Base-by-base conservation (phyloP, 1,140 invertebrate species). In the Drosophila eugracilis region DNA sequence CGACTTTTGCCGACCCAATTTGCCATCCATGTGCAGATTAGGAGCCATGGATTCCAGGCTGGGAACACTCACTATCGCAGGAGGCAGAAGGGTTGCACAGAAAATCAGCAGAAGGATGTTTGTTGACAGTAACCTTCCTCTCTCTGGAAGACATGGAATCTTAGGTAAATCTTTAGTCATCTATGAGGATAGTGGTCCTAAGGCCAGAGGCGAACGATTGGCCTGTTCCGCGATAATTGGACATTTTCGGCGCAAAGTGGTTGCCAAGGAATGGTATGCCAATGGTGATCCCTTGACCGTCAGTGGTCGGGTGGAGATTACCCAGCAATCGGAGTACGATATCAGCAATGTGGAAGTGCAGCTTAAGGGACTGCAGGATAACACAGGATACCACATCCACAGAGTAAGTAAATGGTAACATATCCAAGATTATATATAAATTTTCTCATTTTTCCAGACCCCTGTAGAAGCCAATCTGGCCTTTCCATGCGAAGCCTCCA, bases 271-370 rank as follows among this genome's bases (percentile, higher is more conserved):
- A 86, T 98, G 97, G 97, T 97, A 96, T 92, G 94, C 95, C 15
- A 97, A 97, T 91, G 96, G 95, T 1, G 92, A 94, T 63, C 79
- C 90, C 0, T 90, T 94, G 34, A 90, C 92, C 1, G 91, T 97
- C 10, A 93, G 92, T 74, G 97, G 97, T 19, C 95, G 95, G 92
- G 92, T 97, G 4, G 96, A 97, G 91, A 94, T 97, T 62, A 93
- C 94, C 30, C 97, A 98, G 91, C 95, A 97, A 90, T 96, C 95
- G 3, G 95, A 96, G 91, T 97, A 97, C 88, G 96, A 98, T 91
- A 91, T 95, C 28, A 96, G 96, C 26, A 95, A 96, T 78, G 94
- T 96, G 9, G 95, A 97, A 86, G 94, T 98, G 12, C 93, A 94
- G 79, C 92, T 98, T 0, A 94, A 96, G 77, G 96, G 95, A 1